Evolutionary conservation across 2,797 vertebrate genomes (phyloP), one percentile per base, ranked within the genome.

Genomic region (Poeciliopsis infans): DNA sequence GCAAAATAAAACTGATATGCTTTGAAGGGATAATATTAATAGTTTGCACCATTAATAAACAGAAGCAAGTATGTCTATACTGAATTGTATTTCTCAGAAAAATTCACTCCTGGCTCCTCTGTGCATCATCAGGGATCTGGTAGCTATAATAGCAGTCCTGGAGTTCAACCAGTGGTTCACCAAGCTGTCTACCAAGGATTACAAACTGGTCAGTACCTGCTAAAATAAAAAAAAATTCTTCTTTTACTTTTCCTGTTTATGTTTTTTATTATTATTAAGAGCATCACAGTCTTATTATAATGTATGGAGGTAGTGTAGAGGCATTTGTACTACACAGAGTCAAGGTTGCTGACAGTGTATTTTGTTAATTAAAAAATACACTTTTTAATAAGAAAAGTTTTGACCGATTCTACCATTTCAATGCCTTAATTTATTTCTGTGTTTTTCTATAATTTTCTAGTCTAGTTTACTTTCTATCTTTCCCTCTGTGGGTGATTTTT

Each of bases 81-180:
- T 79, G 41, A 33, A 33, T 33, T 31, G 55, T 28, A 6, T 4
- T n/a, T 43, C 23, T 79, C 18, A 64, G 20, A 36, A 72, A 36
- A 20, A 41, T 12, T 41, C 36, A 41, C 18, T 41, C 8, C 23
- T 41, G 20, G 13, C 28, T 69, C 2, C 33, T 73, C 43, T 20
- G 12, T 74, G 51, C 64, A 20, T 86, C 36, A 41, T 82, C 93
- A 99, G 98, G 95, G 98, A 99, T 95, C 96, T 99, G 91, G 97
- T 99, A 91, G 98, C 98, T 66, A 99, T 99, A 89, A 97, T 98
- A 82, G 98, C 97, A 75, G 97, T 97, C 2, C 94, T 99, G 93
- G 98, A 99, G 82, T 98, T 98, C 80, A 99, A 99, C 93, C 98
- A 98, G 93, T 99, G 98, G 98, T 99, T 99, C 95, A 98, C 96